phyloP scores from a whole-genome alignment of 2,888 invertebrate species.

The Globia sparganii region DNA sequence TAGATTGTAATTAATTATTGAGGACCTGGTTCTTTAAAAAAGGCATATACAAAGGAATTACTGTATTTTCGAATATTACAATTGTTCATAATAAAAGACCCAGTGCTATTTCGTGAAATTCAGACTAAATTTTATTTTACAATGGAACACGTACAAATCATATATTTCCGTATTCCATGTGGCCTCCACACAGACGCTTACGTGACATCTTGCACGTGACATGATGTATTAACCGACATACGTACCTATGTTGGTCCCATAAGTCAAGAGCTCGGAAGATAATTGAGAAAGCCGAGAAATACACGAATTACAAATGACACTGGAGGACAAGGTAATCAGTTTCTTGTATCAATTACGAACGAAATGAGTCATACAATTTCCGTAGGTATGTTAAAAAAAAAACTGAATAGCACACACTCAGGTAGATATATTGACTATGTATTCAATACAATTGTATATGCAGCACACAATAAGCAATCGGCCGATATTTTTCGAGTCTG shows the following conservation, averaged over 20 bases:
- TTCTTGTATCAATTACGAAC: conserved; percentile 14
- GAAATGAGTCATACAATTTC: not conserved
- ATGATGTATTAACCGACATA: conserved; percentile 23
- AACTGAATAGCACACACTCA: not conserved
- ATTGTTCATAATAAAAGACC: not conserved
- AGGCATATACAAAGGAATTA: too few relatives aligned
- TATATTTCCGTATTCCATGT: conserved; percentile 15
- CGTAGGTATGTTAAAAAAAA: not conserved
- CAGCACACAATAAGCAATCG: not conserved
- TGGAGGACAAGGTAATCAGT: conserved; percentile 5
- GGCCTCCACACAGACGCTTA: conserved; percentile 16
- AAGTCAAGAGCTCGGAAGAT: conserved; percentile 26
- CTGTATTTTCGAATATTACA: not conserved
- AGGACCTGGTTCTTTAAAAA: not conserved
- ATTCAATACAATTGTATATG: not conserved
- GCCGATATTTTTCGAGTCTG: not conserved
- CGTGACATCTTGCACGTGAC: conserved; percentile 35
- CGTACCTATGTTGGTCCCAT: conserved; percentile 17
- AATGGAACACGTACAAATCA: not conserved
- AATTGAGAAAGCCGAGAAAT: conserved; percentile 12
- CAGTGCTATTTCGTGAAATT: not conserved
- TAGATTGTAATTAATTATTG: too few relatives aligned
- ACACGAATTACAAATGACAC: conserved; percentile 4
- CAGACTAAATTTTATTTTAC: not conserved
- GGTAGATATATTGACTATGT: not conserved